phyloP scores from a whole-genome alignment of 1,140 invertebrate species.

The Acarapis woodi region DNA sequence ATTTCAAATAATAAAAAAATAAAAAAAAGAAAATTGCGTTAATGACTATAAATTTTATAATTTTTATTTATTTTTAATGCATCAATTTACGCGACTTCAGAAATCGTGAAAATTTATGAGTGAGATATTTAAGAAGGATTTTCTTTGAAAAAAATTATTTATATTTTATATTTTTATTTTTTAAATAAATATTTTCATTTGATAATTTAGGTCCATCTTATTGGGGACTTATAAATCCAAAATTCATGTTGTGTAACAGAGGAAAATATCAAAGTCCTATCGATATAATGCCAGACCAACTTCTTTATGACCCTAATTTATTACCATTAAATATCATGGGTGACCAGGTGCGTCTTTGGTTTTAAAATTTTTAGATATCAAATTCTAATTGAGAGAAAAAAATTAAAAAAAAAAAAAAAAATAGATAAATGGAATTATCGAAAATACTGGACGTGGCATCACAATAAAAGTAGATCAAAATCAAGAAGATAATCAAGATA shows the following conservation, averaged over 20 bases:
- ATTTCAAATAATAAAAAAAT: too few species aligned
- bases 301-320: constrained; percentile 7
- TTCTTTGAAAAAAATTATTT: not conserved
- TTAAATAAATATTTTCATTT: not conserved
- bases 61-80: too few species aligned
- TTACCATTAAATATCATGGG: not conserved
- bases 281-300: constrained; percentile 27
- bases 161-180: not conserved
- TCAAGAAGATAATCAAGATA: too few species aligned
- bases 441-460: not conserved
- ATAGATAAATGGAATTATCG: constrained; percentile 4
- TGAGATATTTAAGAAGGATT: too few species aligned
- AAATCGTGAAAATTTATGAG: too few species aligned
- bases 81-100: too few species aligned
- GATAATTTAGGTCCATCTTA: constrained; percentile 47
- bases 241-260: constrained; percentile 81
- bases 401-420: too few species aligned
- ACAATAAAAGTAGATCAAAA: not conserved
- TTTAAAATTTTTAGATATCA: too few species aligned
- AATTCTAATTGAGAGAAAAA: too few species aligned
- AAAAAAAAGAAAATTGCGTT: too few species aligned
- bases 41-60: too few species aligned
- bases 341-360: too few species aligned
- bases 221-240: constrained; percentile 83
- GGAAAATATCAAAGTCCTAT: constrained; percentile 78